These are phyloP conservation scores for Crambe crambe DNA, from an alignment of 37 sponge, comb jelly and placozoan species.

Conservation along the genomic window DNA sequence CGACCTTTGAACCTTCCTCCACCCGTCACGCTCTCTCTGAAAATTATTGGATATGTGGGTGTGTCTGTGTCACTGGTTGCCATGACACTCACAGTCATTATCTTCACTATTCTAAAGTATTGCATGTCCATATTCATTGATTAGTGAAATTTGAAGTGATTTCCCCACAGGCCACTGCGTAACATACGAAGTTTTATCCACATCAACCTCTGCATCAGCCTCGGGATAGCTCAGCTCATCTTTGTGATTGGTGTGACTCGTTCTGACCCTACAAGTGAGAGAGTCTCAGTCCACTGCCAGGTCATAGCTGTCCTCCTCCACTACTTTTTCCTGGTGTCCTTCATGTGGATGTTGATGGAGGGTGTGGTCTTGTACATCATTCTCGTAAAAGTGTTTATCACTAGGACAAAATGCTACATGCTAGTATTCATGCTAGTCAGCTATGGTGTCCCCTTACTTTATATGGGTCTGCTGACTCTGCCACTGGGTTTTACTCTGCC, in stretches of 20 bases:
- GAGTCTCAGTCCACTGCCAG: conserved; percentile 11
- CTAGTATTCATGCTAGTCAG: conserved; percentile 18
- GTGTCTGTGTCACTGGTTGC: conserved; percentile 15
- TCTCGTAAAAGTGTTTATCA: conserved; percentile 59
- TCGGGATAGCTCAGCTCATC: conserved; percentile 54
- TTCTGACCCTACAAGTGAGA: background rate
- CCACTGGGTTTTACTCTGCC: conserved; percentile 21
- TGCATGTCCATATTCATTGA: background rate
- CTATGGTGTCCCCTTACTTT: conserved; percentile 35
- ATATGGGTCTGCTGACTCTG: conserved; percentile 3
- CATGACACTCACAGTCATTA: conserved; percentile 2
- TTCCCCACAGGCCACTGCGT: conserved; percentile 44
- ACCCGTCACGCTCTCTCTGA: background rate
- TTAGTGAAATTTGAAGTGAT: too few relatives aligned
- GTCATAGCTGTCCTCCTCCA: conserved; percentile 49
- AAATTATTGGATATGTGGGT: conserved; percentile 19
- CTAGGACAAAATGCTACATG: background rate
- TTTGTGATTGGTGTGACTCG: conserved; percentile 38
- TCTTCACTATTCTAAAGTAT: conserved; percentile 4
- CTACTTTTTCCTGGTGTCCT: conserved; percentile 52
- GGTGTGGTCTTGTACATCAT: conserved; percentile 61
- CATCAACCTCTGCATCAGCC: conserved; percentile 57
- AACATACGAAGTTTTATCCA: conserved; percentile 54
- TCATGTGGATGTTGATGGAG: conserved; percentile 90
- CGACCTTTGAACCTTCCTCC: background rate